Conservation (phyloP, 1,140 invertebrate genomes). For the Papilio polyxenes region DNA sequence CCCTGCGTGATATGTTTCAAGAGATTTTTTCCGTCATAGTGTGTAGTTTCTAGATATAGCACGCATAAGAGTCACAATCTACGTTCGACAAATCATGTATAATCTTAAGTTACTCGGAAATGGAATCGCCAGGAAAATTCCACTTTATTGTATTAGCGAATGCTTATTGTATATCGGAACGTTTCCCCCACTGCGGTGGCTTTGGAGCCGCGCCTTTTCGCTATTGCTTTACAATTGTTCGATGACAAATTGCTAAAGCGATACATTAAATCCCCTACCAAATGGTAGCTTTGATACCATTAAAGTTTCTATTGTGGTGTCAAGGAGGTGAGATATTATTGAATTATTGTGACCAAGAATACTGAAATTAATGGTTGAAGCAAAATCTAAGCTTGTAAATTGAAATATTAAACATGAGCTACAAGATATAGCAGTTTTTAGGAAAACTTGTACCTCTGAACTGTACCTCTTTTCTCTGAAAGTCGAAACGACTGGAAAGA, state of each 20-base stretch:
- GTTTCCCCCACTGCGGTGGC: conserved; percentile 66
- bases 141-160: conserved; percentile 74
- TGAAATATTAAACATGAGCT: background rate
- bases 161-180: conserved; percentile 71
- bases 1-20: conserved; percentile 49
- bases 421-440: background rate
- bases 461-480: too few species aligned
- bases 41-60: conserved; percentile 44
- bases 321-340: conserved; percentile 16
- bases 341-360: background rate
- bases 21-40: conserved; percentile 7
- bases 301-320: conserved; percentile 48
- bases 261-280: conserved; percentile 58
- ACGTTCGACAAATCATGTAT: conserved; percentile 48
- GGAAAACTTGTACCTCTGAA: background rate
- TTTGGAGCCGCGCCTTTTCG: conserved; percentile 53
- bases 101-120: conserved; percentile 58
- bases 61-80: conserved; percentile 55
- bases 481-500: background rate
- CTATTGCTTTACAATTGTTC: conserved; percentile 65
- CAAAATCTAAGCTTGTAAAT: background rate
- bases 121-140: conserved; percentile 65
- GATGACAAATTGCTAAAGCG: conserved; percentile 66
- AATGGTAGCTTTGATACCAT: conserved; percentile 45
- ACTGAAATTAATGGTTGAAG: background rate